Evolutionary conservation across 2,113 vertebrate genomes (phyloP).

Genomic region (Toxotes chatareus): DNA sequence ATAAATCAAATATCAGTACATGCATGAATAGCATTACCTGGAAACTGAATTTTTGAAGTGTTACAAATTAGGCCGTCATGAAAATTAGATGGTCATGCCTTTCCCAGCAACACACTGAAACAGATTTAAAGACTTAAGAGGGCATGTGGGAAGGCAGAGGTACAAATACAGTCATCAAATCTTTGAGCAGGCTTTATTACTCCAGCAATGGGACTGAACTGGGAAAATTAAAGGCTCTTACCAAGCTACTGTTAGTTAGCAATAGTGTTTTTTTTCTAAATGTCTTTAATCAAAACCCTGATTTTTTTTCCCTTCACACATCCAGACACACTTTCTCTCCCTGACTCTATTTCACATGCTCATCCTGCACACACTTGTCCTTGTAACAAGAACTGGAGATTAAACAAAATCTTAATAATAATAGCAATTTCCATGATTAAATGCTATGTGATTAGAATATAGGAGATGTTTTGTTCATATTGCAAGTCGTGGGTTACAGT

Average conservation of each 20-base stretch:
- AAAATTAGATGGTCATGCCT: constrained; percentile 9
- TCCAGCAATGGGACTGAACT: constrained; percentile 9
- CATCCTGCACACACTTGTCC: constrained; percentile 2
- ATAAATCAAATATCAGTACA: constrained; percentile 21
- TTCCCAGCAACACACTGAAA: constrained; percentile 4
- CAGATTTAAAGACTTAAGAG: constrained; percentile 14
- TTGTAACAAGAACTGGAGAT: neutral
- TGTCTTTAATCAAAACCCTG: constrained; percentile 38
- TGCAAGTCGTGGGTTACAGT: constrained; percentile 28
- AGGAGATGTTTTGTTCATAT: constrained; percentile 29
- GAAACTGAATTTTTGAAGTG: constrained; percentile 4
- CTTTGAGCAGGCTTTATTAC: constrained; percentile 26
- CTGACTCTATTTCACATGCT: constrained; percentile 28
- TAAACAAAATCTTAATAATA: neutral
- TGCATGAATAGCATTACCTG: constrained; percentile 26
- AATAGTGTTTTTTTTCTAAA: constrained; percentile 27
- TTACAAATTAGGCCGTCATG: constrained; percentile 13
- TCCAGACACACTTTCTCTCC: neutral
- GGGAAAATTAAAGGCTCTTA: constrained; percentile 11
- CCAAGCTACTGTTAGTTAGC: constrained; percentile 11
- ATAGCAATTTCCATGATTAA: neutral
- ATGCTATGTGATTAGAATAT: constrained; percentile 27
- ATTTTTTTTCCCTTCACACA: constrained; percentile 15
- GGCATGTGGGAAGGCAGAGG: constrained; percentile 19
- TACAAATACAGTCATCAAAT: constrained; percentile 7